Base-by-base conservation (phyloP, 2,797 vertebrate genomes). In the Rhabdophis nuchalis region DNA sequence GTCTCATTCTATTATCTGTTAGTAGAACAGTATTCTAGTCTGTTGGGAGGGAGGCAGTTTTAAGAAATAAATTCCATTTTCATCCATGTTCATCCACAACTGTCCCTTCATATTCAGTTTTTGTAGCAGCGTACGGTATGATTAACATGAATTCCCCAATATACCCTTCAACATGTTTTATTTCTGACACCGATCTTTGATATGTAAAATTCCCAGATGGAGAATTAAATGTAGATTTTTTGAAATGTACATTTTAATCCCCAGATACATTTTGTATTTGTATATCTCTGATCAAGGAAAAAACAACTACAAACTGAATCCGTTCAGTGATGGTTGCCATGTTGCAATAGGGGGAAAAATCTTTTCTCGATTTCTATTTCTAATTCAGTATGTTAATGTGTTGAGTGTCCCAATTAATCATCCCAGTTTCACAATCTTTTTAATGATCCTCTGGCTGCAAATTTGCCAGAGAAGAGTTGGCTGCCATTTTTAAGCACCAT, bases 381-480 rank as follows among this genome's bases (percentile, higher is more conserved):
- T 82, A 82, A 46, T 82, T 82, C 36, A 82, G 4, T 46, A 46
- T 46, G 20, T 82, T 82, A 46, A 82, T 82, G 20, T 25, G 20
- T 41, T 41, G 72, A 54, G 85, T 50, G 14, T 27, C 3, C 87
- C 27, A 61, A 50, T 18, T 27, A 27, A 56, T 56, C 52, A 54
- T 29, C 52, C 29, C 85, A 86, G 14, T 53, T 53, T 57, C 56
- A 52, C 46, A 54, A n/a, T 32, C 64, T 68, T 23, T 53, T 82
- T 82, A 46, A 32, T 89, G 18, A 32, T 68, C 25, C 32, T 23
- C 32, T 68, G 46, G 36, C 20, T 68, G 60, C 16, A 56, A 10
- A 87, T 11, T 29, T 41, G n/a, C 36, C 14, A 0, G 50, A 4
- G 0, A 1, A 20, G 16, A 18, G 11, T 87, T 87, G 25, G 9